Percentiles rank a stretch among this genome's conserved stretches.
phyloP scores from a whole-genome alignment of 1,140 invertebrate species.

The Zophobas atratus region DNA sequence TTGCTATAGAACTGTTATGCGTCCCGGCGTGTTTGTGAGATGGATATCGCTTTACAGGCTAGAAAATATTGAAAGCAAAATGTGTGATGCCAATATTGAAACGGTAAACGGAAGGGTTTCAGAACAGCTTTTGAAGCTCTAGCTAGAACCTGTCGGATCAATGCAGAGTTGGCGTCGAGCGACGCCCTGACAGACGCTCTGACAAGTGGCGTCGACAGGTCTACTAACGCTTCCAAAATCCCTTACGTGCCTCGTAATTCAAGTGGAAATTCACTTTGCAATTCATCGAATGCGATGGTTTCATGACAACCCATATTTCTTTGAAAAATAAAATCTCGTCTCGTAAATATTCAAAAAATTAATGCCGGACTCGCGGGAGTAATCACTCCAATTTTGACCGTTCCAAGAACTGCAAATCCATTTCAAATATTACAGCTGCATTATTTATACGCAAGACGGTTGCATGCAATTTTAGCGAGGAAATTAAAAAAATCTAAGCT shows the following conservation, averaged over 20 bases:
- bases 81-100: constrained; percentile 44
- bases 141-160: constrained; percentile 45
- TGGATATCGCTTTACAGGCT: constrained; percentile 41
- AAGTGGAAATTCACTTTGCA: constrained; percentile 47
- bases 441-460: too few species aligned
- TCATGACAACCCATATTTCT: constrained; percentile 37
- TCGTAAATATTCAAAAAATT: constrained; percentile 32
- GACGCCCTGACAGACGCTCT: constrained; percentile 46
- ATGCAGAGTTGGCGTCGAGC: constrained; percentile 36
- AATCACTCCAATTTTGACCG: background rate
- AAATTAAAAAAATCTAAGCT: background rate
- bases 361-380: constrained; percentile 2
- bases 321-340: constrained; percentile 18
- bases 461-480: background rate
- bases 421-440: too few species aligned
- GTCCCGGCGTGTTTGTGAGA: constrained; percentile 28
- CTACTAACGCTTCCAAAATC: constrained; percentile 47
- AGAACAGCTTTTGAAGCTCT: constrained; percentile 46
- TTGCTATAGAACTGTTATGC: constrained; percentile 15
- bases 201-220: constrained; percentile 49
- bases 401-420: too few species aligned
- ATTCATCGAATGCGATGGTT: constrained; percentile 45
- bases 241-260: constrained; percentile 47
- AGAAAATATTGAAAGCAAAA: constrained; percentile 48
- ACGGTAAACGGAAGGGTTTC: constrained; percentile 48